These are phyloP conservation scores for Heliconius eleuchia DNA, from an alignment of 1,140 invertebrate genomes.

Conservation along the genomic window DNA sequence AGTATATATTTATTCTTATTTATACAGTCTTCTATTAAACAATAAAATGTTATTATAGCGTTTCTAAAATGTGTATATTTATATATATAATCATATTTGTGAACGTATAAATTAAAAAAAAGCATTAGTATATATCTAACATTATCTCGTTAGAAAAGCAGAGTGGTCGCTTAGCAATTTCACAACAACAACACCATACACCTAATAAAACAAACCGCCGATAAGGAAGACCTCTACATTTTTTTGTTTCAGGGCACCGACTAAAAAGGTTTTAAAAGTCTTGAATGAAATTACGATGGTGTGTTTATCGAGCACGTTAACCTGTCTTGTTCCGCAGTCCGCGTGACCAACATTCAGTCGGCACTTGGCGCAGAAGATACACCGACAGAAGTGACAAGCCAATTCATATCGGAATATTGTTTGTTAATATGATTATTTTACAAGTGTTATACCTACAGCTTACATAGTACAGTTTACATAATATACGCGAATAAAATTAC, in stretches of 20 bases:
- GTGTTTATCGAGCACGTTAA: conserved; percentile 60
- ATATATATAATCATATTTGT: background rate
- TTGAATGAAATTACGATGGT: conserved; percentile 57
- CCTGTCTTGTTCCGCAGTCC: conserved; percentile 48
- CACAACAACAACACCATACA: conserved; percentile 46
- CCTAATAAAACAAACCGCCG: conserved; percentile 48
- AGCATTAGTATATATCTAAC: background rate
- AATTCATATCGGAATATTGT: background rate
- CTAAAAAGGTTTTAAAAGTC: conserved; percentile 57
- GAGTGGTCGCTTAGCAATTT: conserved; percentile 49
- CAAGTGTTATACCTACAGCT: no score
- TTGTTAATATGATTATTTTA: background rate
- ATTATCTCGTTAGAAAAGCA: background rate
- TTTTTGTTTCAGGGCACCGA: conserved; percentile 42
- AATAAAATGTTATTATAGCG: no score
- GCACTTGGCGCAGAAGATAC: conserved; percentile 24
- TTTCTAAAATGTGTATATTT: no score
- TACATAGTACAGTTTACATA: background rate
- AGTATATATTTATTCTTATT: no score
- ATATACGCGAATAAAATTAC: background rate
- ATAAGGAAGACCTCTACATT: conserved; percentile 50
- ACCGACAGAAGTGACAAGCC: conserved; percentile 33
- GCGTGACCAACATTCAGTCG: conserved; percentile 52
- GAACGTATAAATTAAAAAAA: background rate
- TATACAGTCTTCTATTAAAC: no score